phyloP scores from a whole-genome alignment of 2,797 vertebrate genomes.

The Podarcis siculus region DNA sequence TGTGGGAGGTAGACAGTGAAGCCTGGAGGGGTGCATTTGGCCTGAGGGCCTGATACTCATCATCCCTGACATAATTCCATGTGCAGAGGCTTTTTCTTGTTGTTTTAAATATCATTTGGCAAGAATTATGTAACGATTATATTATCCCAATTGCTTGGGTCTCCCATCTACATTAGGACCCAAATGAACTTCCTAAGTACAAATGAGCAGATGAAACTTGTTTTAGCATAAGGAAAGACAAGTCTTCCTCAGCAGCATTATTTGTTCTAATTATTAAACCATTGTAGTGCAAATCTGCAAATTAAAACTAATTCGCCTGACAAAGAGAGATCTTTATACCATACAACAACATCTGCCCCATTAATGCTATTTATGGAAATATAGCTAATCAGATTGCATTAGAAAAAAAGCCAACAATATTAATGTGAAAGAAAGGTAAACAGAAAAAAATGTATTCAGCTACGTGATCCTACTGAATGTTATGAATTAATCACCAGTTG shows the following conservation, averaged over 20 bases:
- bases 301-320: conserved; percentile 26
- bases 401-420: not conserved
- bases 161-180: not conserved
- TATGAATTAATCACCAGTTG: conserved; percentile 29
- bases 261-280: conserved; percentile 10
- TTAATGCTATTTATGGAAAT: conserved; percentile 11
- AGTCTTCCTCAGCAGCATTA: no score
- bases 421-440: conserved; percentile 20
- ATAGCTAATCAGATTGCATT: conserved; percentile 15
- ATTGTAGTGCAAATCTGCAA: conserved; percentile 15
- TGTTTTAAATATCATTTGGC: not conserved
- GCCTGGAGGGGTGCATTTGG: no score
- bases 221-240: not conserved
- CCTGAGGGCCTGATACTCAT: no score
- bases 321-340: not conserved
- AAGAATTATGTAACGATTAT: not conserved
- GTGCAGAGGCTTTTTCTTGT: not conserved
- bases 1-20: no score
- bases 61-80: not conserved
- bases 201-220: not conserved
- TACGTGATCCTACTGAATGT: not conserved
- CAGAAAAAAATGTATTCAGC: not conserved
- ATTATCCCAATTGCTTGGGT: not conserved
- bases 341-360: conserved; percentile 4
- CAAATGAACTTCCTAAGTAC: not conserved